Base-by-base conservation (phyloP, 2,797 vertebrate species). In the Syncerus caffer region DNA sequence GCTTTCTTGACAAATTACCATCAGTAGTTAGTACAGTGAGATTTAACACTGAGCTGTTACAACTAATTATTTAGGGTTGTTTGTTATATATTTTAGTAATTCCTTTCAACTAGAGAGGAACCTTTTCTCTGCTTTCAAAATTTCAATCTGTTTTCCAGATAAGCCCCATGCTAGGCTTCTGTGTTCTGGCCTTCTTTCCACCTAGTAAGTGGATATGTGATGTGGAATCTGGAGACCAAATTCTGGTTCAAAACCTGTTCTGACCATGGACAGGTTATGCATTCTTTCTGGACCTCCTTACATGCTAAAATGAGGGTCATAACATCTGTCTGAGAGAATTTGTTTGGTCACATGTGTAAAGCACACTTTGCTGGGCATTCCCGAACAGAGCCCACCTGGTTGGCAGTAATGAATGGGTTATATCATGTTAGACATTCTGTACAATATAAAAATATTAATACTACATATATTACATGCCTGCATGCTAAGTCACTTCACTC, bases 1-100 rank as follows among this genome's bases (percentile, higher is more conserved):
- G 4, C n/a, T 76, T 94, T 96, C 82, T 86, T 31, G 14, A 93
- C 57, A 85, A 95, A 78, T 45, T 45, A 95, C 89, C 51, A 31
- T 82, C n/a, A 85, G 42, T 51, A 83, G 60, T 89, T 85, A 87
- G 27, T 84, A 38, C 1, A 8, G 4, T 64, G 51, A 82, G 71
- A 96, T 67, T 93, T 93, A 89, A 96, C 58, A 91, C 31, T 8
- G 15, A 89, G 10, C 31, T 84, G 85, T 95, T 80, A 94, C 4
- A 80, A 76, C 23, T 38, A 62, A 86, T 86, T 85, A 90, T 64
- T 94, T 89, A 47, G 60, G 34, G 38, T 90, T 85, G 57, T 74
- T 95, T 84, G 51, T 91, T 90, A 55, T 51, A 80, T 71, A 67
- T 79, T 53, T 88, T 90, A 90, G 78, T 90, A 74, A 82, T 60